phyloP scores from a whole-genome alignment of 2,888 invertebrate genomes.

The Phrixothrix hirtus region DNA sequence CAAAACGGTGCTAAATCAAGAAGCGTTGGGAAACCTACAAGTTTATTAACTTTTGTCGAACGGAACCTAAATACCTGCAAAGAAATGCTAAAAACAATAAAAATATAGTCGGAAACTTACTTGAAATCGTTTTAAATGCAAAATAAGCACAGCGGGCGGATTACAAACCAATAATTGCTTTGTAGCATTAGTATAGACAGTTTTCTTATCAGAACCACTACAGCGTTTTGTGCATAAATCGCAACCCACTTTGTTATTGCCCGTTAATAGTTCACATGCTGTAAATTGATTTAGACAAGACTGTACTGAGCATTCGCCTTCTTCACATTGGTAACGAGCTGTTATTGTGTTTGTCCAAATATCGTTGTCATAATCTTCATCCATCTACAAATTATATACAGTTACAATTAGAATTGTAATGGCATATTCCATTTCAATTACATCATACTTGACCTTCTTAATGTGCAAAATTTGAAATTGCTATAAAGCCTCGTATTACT shows the following conservation, averaged over 20 bases:
- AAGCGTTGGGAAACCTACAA: conserved; percentile 83
- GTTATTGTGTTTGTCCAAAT: conserved; percentile 54
- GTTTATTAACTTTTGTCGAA: conserved; percentile 80
- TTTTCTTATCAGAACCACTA: conserved; percentile 70
- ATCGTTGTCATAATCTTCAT: conserved; percentile 45
- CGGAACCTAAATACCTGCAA: conserved; percentile 55
- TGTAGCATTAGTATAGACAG: conserved; percentile 79
- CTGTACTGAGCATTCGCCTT: conserved; percentile 81
- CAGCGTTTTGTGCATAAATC: conserved; percentile 82
- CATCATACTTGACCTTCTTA: too few relatives aligned
- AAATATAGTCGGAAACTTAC: too few relatives aligned
- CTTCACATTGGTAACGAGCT: conserved; percentile 72
- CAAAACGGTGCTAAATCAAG: conserved; percentile 92
- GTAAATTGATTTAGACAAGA: conserved; percentile 94
- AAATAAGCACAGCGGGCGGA: conserved; percentile 90
- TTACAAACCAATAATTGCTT: conserved; percentile 85
- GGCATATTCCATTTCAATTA: too few relatives aligned
- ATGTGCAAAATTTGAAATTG: too few relatives aligned
- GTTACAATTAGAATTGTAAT: too few relatives aligned
- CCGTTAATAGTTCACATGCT: conserved; percentile 85
- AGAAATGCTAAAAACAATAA: too few relatives aligned
- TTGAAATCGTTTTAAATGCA: conserved; percentile 96
- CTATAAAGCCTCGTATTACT: too few relatives aligned
- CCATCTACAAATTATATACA: too few relatives aligned
- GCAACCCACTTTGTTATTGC: conserved; percentile 91